These are phyloP conservation scores for Motacilla tschutschensis DNA, from an alignment of 2,113 vertebrate genomes.

Conservation along the genomic window DNA sequence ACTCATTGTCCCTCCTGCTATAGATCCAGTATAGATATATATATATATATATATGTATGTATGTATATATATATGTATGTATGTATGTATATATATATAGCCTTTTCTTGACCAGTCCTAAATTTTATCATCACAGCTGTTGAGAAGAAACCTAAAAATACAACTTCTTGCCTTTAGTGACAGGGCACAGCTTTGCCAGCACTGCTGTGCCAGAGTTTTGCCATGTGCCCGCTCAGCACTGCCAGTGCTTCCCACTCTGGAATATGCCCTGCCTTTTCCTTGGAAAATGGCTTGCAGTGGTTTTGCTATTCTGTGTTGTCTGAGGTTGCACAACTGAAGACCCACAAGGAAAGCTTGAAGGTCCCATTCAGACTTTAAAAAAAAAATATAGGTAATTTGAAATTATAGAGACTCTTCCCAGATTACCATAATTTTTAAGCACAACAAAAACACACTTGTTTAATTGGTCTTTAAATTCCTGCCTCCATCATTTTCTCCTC, in stretches of 20 bases:
- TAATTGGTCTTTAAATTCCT: neutral
- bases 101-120: neutral
- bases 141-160: neutral
- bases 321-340: neutral
- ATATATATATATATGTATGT: too few relatives aligned
- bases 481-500: neutral
- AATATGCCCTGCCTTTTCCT: neutral
- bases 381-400: neutral
- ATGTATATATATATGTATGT: neutral
- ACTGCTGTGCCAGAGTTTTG: neutral
- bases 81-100: too few relatives aligned
- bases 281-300: neutral
- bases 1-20: neutral
- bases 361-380: neutral
- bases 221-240: fast-evolving
- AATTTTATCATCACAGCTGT: neutral
- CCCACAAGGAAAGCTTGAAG: neutral
- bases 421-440: neutral
- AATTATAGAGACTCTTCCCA: neutral
- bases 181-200: neutral
- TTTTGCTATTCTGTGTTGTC: neutral
- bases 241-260: neutral
- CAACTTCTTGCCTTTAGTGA: neutral
- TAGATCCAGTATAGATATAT: neutral
- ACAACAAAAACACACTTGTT: neutral